Conservation (phyloP, 2,113 vertebrate genomes). For the Plecotus auritus region DNA sequence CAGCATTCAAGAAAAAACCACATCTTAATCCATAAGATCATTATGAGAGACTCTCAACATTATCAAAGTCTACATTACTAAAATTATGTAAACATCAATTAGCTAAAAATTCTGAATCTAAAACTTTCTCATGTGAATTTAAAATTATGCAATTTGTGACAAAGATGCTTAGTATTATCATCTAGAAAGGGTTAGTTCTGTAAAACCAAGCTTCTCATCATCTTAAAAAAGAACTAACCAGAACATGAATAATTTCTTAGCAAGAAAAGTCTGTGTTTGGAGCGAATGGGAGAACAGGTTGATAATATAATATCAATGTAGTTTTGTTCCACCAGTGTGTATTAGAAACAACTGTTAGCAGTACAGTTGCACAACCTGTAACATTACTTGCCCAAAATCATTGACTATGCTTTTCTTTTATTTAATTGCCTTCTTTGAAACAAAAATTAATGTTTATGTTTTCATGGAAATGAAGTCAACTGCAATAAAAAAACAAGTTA, state of each 20-base stretch:
- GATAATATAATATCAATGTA: constrained; percentile 76
- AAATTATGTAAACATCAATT: constrained; percentile 80
- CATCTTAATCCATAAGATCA: constrained; percentile 88
- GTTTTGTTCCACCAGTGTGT: constrained; percentile 71
- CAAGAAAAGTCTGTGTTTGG: constrained; percentile 75
- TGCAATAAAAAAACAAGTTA: constrained; percentile 69
- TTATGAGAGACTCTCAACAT: not conserved
- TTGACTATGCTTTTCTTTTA: constrained; percentile 68
- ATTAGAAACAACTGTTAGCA: constrained; percentile 68
- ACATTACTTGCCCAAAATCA: constrained; percentile 84
- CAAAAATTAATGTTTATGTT: not conserved
- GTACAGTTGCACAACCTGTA: constrained; percentile 82
- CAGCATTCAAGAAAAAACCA: constrained; percentile 88
- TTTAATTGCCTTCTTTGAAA: constrained; percentile 54
- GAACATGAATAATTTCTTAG: constrained; percentile 83
- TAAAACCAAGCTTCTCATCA: constrained; percentile 76
- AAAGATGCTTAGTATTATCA: constrained; percentile 75
- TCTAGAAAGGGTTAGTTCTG: constrained; percentile 79
- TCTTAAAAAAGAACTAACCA: constrained; percentile 76
- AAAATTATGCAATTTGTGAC: constrained; percentile 80
- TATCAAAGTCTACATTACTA: not conserved
- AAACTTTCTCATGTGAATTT: constrained; percentile 79
- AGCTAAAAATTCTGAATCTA: constrained; percentile 78
- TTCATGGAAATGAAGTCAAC: constrained; percentile 70
- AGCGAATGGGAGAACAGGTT: constrained; percentile 60